Conservation (phyloP, 2,888 invertebrate genomes). For the Dorcus parallelipipedus region DNA sequence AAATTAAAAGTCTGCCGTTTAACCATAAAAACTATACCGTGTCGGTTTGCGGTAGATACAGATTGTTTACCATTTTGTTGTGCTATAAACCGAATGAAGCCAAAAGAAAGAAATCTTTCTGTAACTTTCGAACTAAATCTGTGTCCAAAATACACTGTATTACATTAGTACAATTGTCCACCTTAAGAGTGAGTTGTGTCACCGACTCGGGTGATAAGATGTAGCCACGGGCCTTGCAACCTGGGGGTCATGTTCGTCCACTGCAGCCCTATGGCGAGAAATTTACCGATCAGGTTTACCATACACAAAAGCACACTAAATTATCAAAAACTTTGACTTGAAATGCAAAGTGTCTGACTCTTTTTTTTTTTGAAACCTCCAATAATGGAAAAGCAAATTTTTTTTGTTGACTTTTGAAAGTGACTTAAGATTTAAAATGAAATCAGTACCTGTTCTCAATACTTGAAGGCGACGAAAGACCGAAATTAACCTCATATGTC, state of each 20-base stretch:
- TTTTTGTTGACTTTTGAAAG: neutral
- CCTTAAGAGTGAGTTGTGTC: constrained; percentile 30
- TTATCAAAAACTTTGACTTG: neutral
- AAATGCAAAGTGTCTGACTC: neutral
- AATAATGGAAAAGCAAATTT: neutral
- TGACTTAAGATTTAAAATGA: constrained; percentile 21
- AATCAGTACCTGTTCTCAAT: constrained; percentile 48
- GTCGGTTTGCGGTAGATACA: neutral
- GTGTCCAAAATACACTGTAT: neutral
- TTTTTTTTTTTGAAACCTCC: neutral
- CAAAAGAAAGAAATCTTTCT: neutral
- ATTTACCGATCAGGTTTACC: constrained; percentile 47
- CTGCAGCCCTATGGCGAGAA: constrained; percentile 50
- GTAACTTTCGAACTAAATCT: neutral
- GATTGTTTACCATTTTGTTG: constrained; percentile 12
- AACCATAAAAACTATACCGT: too few species aligned
- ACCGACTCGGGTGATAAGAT: constrained; percentile 45
- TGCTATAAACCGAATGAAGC: neutral
- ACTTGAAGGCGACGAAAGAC: constrained; percentile 49
- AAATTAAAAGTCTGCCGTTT: too few species aligned
- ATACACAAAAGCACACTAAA: constrained; percentile 22
- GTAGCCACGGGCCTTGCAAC: constrained; percentile 34
- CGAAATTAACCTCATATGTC: constrained; percentile 51
- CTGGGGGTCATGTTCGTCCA: constrained; percentile 42
- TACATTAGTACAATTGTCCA: constrained; percentile 25